phyloP scores from a whole-genome alignment of 1,140 invertebrate species.

The Achatina immaculata region DNA sequence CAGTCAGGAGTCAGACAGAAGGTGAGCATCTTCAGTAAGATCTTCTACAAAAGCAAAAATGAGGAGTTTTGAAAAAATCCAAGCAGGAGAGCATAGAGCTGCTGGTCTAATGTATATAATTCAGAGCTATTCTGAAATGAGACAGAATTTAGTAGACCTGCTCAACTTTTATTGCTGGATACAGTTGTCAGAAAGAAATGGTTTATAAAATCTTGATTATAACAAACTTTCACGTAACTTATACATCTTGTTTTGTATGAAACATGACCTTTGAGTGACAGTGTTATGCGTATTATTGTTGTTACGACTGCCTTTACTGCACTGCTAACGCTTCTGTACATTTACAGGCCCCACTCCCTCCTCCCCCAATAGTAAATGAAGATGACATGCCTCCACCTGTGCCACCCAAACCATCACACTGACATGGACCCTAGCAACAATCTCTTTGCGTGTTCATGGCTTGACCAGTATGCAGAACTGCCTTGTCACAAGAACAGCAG shows the following conservation, averaged over 20 bases:
- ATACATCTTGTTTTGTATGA: too few species aligned
- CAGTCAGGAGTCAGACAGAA: conserved; percentile 44
- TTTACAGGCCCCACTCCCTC: conserved; percentile 37
- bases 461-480: conserved; percentile 2
- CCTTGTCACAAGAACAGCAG: neutral
- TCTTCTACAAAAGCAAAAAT: conserved; percentile 35
- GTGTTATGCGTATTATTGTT: too few species aligned
- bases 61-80: conserved; percentile 16
- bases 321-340: neutral
- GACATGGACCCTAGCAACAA: conserved; percentile 21
- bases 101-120: too few species aligned
- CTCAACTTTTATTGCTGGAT: too few species aligned
- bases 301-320: too few species aligned
- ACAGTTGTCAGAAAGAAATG: too few species aligned
- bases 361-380: conserved; percentile 37
- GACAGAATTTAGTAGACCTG: too few species aligned
- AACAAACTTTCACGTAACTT: too few species aligned
- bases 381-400: conserved; percentile 43
- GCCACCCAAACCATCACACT: conserved; percentile 43
- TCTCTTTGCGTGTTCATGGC: neutral
- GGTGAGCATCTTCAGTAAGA: conserved; percentile 52
- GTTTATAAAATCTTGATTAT: too few species aligned
- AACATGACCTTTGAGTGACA: too few species aligned
- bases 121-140: too few species aligned
- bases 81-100: too few species aligned